Evolutionary conservation across 2,797 vertebrate genomes (phyloP), one percentile per base, ranked within the genome.

Genomic region (Neosilurus hyrtlii): DNA sequence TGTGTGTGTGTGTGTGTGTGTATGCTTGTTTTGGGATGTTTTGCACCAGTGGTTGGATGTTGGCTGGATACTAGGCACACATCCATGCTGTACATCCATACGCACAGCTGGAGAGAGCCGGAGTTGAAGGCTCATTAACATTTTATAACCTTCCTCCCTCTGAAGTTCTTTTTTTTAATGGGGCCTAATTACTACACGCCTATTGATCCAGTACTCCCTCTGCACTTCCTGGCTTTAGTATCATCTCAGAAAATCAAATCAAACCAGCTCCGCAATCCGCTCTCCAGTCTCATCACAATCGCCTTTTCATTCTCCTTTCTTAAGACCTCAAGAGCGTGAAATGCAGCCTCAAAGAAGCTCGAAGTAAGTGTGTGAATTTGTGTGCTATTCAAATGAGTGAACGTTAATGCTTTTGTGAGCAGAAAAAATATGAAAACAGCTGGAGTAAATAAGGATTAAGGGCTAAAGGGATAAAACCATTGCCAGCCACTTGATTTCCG

Each of bases 151-250:
- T 89, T 90, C 88, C 88, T 90, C 87, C 90, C 91, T 90, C 89
- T 91, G 90, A 91, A 89, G 90, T 91, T 87, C 84, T 87, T 92
- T 88, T 74, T 91, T 92, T 90, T 93, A 93, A 93, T 92, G 92
- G 92, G 91, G 87, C 90, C 91, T 93, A 93, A 93, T 94, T 93
- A 93, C 90, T 83, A 88, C 91, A 91, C 80, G 86, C 75, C 88
- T 89, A 87, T 89, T 87, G 88, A 88, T 90, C 88, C 86, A 85
- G 81, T 86, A 82, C 80, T 84, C 84, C 85, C 84, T 82, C 79
- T 85, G 82, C 85, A 89, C 80, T 87, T 89, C 83, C 88, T 84
- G 83, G 80, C 82, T 89, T 72, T 83, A 80, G 86, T 84, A 87
- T 86, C 82, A 86, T 84, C 84, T 85, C 80, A 18, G 82, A 71